Percentiles rank a stretch among this genome's conserved stretches.
Evolutionary conservation across 2,797 vertebrate genomes (phyloP).

Genomic region (Helarctos malayanus): DNA sequence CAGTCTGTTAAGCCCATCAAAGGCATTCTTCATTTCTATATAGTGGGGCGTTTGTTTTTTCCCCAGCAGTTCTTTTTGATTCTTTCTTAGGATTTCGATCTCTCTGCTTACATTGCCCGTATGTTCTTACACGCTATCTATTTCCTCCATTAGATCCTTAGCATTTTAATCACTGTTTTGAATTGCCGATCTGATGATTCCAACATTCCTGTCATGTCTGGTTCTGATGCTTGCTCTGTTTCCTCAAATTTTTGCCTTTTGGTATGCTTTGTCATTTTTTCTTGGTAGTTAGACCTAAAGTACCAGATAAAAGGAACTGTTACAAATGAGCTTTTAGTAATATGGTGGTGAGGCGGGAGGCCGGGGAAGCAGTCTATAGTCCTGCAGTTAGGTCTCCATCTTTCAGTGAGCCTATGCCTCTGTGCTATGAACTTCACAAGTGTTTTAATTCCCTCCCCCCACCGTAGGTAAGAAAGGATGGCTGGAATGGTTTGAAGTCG

Average conservation of each 20-base stretch:
- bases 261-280: not conserved
- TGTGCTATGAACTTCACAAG: not conserved
- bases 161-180: not conserved
- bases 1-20: not conserved
- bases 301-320: not conserved
- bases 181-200: not conserved
- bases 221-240: not conserved
- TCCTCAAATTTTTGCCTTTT: not conserved
- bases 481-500: not conserved
- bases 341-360: not conserved
- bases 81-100: not conserved
- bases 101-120: not conserved
- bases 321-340: not conserved
- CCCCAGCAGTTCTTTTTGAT: not conserved
- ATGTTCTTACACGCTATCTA: not conserved
- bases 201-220: not conserved
- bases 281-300: not conserved
- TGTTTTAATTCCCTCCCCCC: not conserved
- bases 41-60: not conserved
- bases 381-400: not conserved
- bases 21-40: not conserved
- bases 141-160: not conserved
- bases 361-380: not conserved
- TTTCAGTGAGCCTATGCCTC: not conserved
- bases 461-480: not conserved